These are phyloP conservation scores for Apocheima hispidaria DNA, from an alignment of 2,888 invertebrate species.

Conservation along the genomic window DNA sequence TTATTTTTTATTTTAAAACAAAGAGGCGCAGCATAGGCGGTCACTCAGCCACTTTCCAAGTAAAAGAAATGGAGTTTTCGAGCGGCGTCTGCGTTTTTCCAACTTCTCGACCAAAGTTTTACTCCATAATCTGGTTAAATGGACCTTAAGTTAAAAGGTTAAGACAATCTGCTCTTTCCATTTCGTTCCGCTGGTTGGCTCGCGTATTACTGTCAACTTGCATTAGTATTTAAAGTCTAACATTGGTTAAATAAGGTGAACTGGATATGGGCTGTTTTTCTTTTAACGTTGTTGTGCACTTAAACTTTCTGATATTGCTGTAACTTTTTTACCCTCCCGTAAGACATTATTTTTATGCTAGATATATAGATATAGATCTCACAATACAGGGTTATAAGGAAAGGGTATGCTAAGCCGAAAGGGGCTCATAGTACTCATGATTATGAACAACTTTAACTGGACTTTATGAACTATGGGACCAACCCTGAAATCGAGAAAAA, in stretches of 20 bases:
- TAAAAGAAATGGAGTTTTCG: constrained; percentile 39
- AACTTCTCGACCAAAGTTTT: constrained; percentile 51
- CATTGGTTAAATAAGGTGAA: constrained; percentile 11
- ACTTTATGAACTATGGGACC: too few relatives aligned
- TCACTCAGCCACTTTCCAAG: constrained; percentile 40
- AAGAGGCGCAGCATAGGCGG: constrained; percentile 38
- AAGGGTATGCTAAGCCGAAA: too few relatives aligned
- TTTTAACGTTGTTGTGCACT: neutral
- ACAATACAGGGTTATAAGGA: too few relatives aligned
- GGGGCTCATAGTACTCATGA: too few relatives aligned
- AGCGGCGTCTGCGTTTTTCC: constrained; percentile 39
- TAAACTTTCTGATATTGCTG: too few relatives aligned
- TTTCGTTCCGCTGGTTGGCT: constrained; percentile 47
- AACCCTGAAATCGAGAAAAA: too few relatives aligned
- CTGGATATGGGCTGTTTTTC: constrained; percentile 1
- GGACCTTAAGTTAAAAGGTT: constrained; percentile 52
- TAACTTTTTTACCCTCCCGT: too few relatives aligned
- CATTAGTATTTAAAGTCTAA: constrained; percentile 31
- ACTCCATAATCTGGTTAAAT: constrained; percentile 48
- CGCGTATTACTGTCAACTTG: constrained; percentile 41
- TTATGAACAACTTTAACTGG: too few relatives aligned
- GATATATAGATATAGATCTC: too few relatives aligned
- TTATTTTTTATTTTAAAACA: constrained; percentile 37
- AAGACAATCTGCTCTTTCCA: constrained; percentile 48
- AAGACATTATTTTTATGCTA: too few relatives aligned